A percentile compares a stretch with the other conserved stretches of the same genome.
These are phyloP conservation scores for Peromyscus californicus DNA, from an alignment of 2,113 vertebrate species.

Conservation along the genomic window DNA sequence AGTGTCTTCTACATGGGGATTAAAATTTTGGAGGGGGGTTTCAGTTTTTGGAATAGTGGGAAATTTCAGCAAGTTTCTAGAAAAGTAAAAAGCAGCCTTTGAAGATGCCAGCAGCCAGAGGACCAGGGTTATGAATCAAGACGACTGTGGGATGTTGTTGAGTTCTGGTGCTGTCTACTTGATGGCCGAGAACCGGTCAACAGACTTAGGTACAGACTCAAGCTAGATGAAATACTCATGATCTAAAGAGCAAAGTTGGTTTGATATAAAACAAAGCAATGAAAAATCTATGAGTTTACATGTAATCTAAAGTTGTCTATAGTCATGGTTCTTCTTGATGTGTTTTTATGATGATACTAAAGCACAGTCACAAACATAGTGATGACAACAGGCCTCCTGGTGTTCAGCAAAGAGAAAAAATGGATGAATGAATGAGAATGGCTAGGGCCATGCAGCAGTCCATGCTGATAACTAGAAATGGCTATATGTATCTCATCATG, in stretches of 20 bases:
- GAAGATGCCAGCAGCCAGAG: rapidly evolving
- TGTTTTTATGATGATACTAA: not conserved
- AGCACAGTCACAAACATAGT: not conserved
- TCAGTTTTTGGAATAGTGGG: not conserved
- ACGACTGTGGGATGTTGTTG: not conserved
- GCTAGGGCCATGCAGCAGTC: too few relatives aligned
- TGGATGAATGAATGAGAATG: not conserved
- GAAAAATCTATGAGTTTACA: not conserved
- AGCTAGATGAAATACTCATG: not conserved
- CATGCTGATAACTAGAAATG: not conserved
- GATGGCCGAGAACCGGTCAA: not conserved
- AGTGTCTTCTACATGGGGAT: not conserved
- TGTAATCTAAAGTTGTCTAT: not conserved
- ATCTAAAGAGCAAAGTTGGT: not conserved
- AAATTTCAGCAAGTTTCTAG: rapidly evolving
- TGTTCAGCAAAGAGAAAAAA: not conserved
- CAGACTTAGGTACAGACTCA: rapidly evolving
- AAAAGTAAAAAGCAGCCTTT: not conserved
- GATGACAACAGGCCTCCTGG: not conserved
- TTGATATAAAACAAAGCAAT: not conserved
- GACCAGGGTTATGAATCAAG: not conserved
- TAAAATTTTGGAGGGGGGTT: not conserved
- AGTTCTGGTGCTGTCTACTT: not conserved
- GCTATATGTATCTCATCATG: rapidly evolving
- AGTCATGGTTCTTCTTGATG: not conserved